Percentiles rank a stretch among this genome's conserved stretches.
Evolutionary conservation across 1,140 invertebrate species (phyloP).

Genomic region (Sitophilus oryzae): DNA sequence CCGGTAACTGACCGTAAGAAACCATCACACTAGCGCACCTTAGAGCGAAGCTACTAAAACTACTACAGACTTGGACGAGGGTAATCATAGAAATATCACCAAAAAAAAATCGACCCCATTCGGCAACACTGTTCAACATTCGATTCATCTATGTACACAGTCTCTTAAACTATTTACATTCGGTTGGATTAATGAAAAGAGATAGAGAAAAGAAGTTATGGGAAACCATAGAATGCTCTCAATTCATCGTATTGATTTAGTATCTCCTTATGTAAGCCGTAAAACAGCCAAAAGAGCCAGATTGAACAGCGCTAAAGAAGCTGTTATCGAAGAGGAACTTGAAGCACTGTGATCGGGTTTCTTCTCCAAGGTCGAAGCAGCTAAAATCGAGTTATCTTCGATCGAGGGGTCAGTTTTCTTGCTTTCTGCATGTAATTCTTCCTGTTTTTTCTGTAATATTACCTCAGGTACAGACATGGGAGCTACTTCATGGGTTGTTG

Average conservation of each 20-base stretch:
- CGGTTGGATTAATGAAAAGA: too few species aligned
- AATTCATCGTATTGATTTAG: too few species aligned
- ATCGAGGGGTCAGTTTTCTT: slow-evolving; percentile 29
- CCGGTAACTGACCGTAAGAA: slow-evolving; percentile 3
- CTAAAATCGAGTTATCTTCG: slow-evolving; percentile 24
- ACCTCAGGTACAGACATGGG: slow-evolving; percentile 20
- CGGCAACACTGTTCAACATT: background rate
- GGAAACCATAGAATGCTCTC: too few species aligned
- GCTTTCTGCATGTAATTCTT: slow-evolving; percentile 9
- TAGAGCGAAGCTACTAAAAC: background rate
- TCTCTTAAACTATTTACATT: slow-evolving; percentile 17
- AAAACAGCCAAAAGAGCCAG: background rate
- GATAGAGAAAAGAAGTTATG: too few species aligned
- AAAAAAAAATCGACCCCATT: background rate
- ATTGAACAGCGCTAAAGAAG: too few species aligned
- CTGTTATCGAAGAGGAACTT: too few species aligned
- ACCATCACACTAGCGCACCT: background rate
- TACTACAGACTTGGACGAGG: slow-evolving; percentile 14
- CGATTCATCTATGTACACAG: slow-evolving; percentile 7
- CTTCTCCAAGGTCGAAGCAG: slow-evolving; percentile 31
- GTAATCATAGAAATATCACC: slow-evolving; percentile 1
- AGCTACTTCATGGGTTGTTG: slow-evolving; percentile 43
- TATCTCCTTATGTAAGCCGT: slow-evolving; percentile 10
- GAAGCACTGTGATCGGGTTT: slow-evolving; percentile 21
- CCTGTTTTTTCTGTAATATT: slow-evolving; percentile 10